A percentile compares a stretch with the other conserved stretches of the same genome.
These are phyloP conservation scores for Dryadula phaetusa DNA, from an alignment of 2,888 invertebrate species.

Conservation along the genomic window DNA sequence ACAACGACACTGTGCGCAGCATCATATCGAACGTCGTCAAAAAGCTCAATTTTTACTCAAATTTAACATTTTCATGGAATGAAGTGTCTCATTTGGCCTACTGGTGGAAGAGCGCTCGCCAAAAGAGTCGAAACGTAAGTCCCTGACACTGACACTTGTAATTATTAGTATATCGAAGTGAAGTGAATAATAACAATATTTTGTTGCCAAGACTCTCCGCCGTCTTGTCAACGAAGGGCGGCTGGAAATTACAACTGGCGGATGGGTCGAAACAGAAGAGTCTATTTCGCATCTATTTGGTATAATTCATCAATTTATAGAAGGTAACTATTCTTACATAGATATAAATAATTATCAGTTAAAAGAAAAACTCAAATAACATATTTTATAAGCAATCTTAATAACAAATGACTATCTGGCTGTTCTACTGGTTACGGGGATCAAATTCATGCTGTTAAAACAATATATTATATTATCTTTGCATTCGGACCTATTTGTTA, in stretches of 20 bases:
- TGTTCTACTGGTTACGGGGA: too few species aligned
- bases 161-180: neutral
- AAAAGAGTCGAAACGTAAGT: slow-evolving; percentile 66
- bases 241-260: slow-evolving; percentile 95
- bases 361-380: too few species aligned
- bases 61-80: slow-evolving; percentile 74
- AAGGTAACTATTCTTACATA: too few species aligned
- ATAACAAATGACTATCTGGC: too few species aligned
- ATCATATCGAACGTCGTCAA: slow-evolving; percentile 72
- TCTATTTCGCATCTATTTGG: slow-evolving; percentile 94
- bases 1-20: slow-evolving; percentile 62
- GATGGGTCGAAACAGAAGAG: slow-evolving; percentile 98
- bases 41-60: slow-evolving; percentile 71
- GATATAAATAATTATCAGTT: too few species aligned
- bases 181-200: neutral
- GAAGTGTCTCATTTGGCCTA: slow-evolving; percentile 74
- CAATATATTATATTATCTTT: neutral
- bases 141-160: neutral
- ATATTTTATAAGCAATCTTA: too few species aligned
- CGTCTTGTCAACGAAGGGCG: slow-evolving; percentile 90
- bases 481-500: neutral
- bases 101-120: slow-evolving; percentile 70
- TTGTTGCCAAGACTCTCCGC: slow-evolving; percentile 83
- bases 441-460: too few species aligned
- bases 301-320: slow-evolving; percentile 94